Evolutionary conservation across 2,797 vertebrate species (phyloP), one percentile per base, ranked within the genome.

Genomic region (Tympanoctomys barrerae): DNA sequence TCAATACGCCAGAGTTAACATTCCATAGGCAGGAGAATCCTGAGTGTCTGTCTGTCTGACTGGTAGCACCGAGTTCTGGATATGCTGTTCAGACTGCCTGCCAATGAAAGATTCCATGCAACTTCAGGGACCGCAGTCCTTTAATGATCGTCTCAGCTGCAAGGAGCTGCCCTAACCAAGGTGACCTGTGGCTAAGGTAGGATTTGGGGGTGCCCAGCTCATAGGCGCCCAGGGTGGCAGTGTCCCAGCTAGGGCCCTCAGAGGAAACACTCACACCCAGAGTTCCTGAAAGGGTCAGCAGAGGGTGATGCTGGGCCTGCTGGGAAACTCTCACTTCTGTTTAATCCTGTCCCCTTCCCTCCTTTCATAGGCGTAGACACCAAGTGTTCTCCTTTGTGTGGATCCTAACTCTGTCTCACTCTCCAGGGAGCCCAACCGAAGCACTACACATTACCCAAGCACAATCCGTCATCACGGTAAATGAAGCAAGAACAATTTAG

Each of bases 11-110:
- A 78, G n/a, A 79, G 46, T 77, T 8, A 26, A 73, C 24, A 39
- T 77, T 64, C 89, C 16, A 82, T 49, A 24, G 62, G 36, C 70
- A 62, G 80, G 62, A 89, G 71, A 46, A 87, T 24, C 59, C 77
- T 75, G 12, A 4, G 31, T 8, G 7, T 28, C 31, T 36, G 70
- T 64, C 3, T 36, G n/a, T 28, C 39, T 12, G 75, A 46, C 59
- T 36, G 66, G 39, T 21, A 70, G 87, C 7, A 33, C 19, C 42
- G 12, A 11, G 42, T 39, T 81, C 13, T n/a, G 22, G 59, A 62
- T 14, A 21, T 0, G 36, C 8, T 36, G 33, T 28, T 46, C 19
- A 5, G 46, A 77, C 7, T 31, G n/a, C 54, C 46, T 54, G 21
- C n/a, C 42, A n/a, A 16, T 39, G 75, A 93, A 79, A 28, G n/a